Conservation (phyloP, 2,797 vertebrate species). For the Channallabes apus region DNA sequence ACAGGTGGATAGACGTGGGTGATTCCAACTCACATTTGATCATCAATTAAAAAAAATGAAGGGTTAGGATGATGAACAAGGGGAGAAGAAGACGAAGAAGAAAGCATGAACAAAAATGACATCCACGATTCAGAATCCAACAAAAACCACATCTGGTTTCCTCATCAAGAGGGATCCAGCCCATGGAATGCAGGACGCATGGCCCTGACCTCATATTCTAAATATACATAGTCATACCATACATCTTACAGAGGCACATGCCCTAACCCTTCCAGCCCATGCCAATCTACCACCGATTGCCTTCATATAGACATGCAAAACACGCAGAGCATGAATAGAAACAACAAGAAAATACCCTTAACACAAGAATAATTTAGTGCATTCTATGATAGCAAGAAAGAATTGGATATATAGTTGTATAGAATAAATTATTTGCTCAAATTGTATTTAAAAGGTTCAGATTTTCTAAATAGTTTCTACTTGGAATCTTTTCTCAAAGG, state of each 20-base stretch:
- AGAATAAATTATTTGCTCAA: neutral
- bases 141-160: slow-evolving; percentile 76
- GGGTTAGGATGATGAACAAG: slow-evolving; percentile 27
- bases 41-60: slow-evolving; percentile 30
- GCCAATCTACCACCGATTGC: slow-evolving; percentile 37
- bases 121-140: slow-evolving; percentile 66
- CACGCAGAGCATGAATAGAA: slow-evolving; percentile 4
- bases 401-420: neutral
- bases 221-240: slow-evolving; percentile 62
- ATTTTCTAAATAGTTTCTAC: neutral
- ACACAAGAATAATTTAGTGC: neutral
- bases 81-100: slow-evolving; percentile 48
- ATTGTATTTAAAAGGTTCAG: neutral
- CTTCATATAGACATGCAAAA: slow-evolving; percentile 27
- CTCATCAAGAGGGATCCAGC: slow-evolving; percentile 66
- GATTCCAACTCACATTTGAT: slow-evolving; percentile 16
- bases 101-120: slow-evolving; percentile 62
- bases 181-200: slow-evolving; percentile 55
- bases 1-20: slow-evolving; percentile 26
- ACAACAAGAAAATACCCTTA: slow-evolving; percentile 13
- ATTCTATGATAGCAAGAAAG: neutral
- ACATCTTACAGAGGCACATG: slow-evolving; percentile 54
- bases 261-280: slow-evolving; percentile 32
- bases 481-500: neutral
- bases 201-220: slow-evolving; percentile 62